Percentiles rank a stretch among this genome's conserved stretches.
Conservation (phyloP, 2,888 invertebrate genomes). For the Carcina quercana region DNA sequence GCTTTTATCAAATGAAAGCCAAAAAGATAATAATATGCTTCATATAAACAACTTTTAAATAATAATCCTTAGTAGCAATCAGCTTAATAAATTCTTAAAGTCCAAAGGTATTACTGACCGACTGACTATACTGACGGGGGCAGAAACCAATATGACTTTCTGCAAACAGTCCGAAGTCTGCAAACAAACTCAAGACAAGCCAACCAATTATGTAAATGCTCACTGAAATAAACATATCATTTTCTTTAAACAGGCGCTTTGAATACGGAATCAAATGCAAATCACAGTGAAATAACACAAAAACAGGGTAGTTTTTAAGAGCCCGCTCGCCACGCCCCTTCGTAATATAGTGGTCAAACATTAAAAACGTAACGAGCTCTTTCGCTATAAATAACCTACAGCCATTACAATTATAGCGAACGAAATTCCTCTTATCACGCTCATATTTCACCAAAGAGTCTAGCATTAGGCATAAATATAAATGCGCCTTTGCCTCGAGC, state of each 20-base stretch:
- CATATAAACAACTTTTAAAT: too few species aligned
- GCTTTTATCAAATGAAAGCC: too few species aligned
- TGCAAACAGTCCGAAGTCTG: too few species aligned
- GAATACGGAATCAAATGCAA: conserved; percentile 5
- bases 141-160: too few species aligned
- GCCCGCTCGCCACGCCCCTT: conserved; percentile 43
- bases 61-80: too few species aligned
- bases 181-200: not conserved
- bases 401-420: conserved; percentile 63
- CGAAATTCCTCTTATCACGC: conserved; percentile 65
- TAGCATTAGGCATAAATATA: conserved; percentile 53
- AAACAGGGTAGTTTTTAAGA: conserved; percentile 39
- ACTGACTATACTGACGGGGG: too few species aligned
- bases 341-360: conserved; percentile 68
- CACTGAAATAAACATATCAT: conserved; percentile 9
- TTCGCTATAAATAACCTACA: conserved; percentile 57
- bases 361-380: conserved; percentile 61
- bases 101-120: too few species aligned
- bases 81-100: too few species aligned
- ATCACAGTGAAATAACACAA: conserved; percentile 14
- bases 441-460: conserved; percentile 58
- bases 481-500: conserved; percentile 27
- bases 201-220: conserved; percentile 6
- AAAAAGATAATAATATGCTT: too few species aligned
- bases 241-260: conserved; percentile 3